These are phyloP conservation scores for Drosophila pallidifrons DNA, from an alignment of 1,140 invertebrate species.

Conservation along the genomic window DNA sequence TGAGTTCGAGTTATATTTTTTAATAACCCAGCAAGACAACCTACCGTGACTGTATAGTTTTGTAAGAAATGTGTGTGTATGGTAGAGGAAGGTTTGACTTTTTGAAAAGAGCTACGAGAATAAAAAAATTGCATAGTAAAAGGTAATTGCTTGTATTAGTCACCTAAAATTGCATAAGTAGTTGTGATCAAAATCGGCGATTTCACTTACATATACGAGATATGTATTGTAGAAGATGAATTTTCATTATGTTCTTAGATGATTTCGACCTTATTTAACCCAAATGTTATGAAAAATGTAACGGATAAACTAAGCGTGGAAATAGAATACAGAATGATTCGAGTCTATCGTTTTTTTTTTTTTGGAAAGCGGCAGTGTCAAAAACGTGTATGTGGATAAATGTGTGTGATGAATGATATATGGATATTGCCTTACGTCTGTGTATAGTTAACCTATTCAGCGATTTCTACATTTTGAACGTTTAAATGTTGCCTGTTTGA, in stretches of 20 bases:
- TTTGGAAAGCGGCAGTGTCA: slow-evolving; percentile 8
- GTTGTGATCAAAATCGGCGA: too few relatives aligned
- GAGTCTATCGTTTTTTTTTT: background rate
- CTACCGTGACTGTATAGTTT: slow-evolving; percentile 18
- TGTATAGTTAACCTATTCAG: slow-evolving; percentile 53
- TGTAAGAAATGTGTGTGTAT: slow-evolving; percentile 1
- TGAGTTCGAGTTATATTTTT: background rate
- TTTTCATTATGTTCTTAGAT: background rate
- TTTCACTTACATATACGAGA: background rate
- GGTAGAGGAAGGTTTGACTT: background rate
- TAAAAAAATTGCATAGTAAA: slow-evolving; percentile 14
- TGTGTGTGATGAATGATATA: slow-evolving; percentile 15
- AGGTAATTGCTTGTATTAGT: background rate
- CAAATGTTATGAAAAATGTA: background rate
- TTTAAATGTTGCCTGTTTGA: slow-evolving; percentile 42
- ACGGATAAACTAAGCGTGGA: slow-evolving; percentile 12
- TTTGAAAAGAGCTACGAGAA: slow-evolving; percentile 17
- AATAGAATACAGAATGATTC: slow-evolving; percentile 7
- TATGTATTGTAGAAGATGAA: background rate
- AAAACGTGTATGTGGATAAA: background rate
- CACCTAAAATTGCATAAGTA: background rate
- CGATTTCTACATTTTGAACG: slow-evolving; percentile 48
- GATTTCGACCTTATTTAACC: background rate
- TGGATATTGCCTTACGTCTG: slow-evolving; percentile 14
- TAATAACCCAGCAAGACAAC: slow-evolving; percentile 9